Percentiles rank a stretch among this genome's conserved stretches.
phyloP scores from a whole-genome alignment of 2,797 vertebrate species.

The Galago senegalensis region DNA sequence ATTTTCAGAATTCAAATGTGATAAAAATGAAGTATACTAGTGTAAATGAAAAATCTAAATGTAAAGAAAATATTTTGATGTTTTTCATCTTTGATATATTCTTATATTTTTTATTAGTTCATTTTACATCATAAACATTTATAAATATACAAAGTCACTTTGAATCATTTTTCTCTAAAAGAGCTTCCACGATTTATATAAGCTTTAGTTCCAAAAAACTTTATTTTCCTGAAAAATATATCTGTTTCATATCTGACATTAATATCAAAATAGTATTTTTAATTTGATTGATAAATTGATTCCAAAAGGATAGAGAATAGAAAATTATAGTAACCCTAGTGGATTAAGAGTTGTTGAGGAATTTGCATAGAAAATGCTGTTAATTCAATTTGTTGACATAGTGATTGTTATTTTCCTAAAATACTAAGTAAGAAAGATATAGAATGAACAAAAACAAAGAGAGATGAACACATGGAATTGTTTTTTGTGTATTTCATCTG shows the following conservation, averaged over 20 bases:
- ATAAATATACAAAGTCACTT: background rate
- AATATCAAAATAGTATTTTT: background rate
- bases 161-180: constrained; percentile 10
- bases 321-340: background rate
- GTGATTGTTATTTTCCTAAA: background rate
- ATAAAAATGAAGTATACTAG: background rate
- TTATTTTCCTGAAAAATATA: background rate
- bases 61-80: background rate
- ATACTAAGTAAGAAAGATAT: background rate
- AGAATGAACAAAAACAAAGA: constrained; percentile 11
- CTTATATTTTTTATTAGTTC: background rate
- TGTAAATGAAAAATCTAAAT: background rate
- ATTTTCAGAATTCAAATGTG: constrained; percentile 20
- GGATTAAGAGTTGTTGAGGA: background rate
- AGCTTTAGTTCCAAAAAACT: background rate
- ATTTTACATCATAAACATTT: background rate
- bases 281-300: background rate
- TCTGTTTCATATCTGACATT: background rate
- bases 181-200: background rate
- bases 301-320: background rate
- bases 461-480: background rate
- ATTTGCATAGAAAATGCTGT: background rate
- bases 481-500: background rate
- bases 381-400: constrained; percentile 8
- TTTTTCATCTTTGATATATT: background rate